phyloP scores from a whole-genome alignment of 2,113 vertebrate genomes.

The Dipodomys stephensi region DNA sequence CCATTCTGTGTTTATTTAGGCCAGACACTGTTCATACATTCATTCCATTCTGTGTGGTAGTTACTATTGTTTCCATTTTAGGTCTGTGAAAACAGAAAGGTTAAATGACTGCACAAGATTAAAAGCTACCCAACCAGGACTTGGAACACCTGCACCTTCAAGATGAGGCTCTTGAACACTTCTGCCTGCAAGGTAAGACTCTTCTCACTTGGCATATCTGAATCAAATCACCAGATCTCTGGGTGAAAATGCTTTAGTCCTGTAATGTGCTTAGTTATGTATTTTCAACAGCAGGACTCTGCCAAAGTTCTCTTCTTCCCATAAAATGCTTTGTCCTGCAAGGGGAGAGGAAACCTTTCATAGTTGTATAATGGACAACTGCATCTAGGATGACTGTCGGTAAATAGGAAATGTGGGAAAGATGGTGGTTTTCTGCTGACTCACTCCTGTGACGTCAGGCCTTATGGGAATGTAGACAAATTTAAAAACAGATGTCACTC shows the following conservation, averaged over 20 bases:
- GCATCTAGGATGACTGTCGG: neutral
- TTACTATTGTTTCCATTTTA: neutral
- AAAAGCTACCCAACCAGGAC: neutral
- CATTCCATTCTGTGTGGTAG: neutral
- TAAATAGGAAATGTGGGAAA: constrained; percentile 31
- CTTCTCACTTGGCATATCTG: neutral
- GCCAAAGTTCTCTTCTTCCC: neutral
- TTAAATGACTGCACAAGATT: neutral
- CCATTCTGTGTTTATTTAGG: neutral
- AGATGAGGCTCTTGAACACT: neutral
- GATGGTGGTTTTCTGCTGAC: constrained; percentile 73
- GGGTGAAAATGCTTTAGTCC: neutral
- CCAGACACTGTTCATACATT: neutral
- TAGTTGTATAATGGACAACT: neutral
- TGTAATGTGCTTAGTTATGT: neutral
- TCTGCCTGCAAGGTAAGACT: neutral
- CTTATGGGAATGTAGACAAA: constrained; percentile 27
- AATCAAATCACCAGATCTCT: neutral
- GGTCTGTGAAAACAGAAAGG: neutral
- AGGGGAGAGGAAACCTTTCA: neutral
- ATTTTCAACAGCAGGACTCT: neutral
- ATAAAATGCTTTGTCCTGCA: constrained; percentile 2
- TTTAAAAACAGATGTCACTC: neutral
- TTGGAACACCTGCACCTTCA: neutral
- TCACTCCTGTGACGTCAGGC: constrained; percentile 69